Evolutionary conservation across 2,888 invertebrate genomes (phyloP), one percentile per base, ranked within the genome.

Genomic region (Camponotus fellah): DNA sequence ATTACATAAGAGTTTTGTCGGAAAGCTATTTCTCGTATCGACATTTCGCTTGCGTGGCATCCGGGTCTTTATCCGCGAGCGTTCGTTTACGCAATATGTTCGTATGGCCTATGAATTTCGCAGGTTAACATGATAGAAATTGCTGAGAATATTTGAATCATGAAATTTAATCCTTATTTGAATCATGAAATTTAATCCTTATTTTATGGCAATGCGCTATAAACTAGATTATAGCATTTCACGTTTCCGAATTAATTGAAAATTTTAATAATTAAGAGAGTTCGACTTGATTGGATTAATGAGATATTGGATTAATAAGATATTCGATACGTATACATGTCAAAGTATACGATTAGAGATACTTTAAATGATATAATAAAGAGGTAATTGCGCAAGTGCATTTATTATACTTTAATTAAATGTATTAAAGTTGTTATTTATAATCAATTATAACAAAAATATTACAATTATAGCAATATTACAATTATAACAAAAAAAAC

Each of bases 271-370:
- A 71, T 56, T 69, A 71, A 69, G 43, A 9, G 14, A 77, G 6
- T 8, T 14, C 8, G 8, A 32, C 26, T 32, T 43, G 32, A 14
- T 77, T 68, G 8, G 5, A 32, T n/a, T 77, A 69, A 77, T 9
- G 43, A 77, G 71, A 43, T 46, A 14, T 77, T 68, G 8, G 5
- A 32, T n/a, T 77, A 69, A 77, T 9, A 32, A 77, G 71, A 43
- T 46, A 26, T 26, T 26, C 26, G 26, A 26, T 26, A 26, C 3
- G 9, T 14, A 14, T 34, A 53, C 2, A 40, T 21, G 8, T 53
- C 49, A 53, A 53, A 53, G 2, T n/a, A 6, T 53, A 53, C 8
- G 17, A 53, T 4, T 53, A 53, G 49, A 17, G 2, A 69, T 3
- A 37, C 12, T 6, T 43, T n/a, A 21, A 43, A 77, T n/a, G 10